Conservation (phyloP, 2,888 invertebrate genomes). For the Platycheirus rosarum region DNA sequence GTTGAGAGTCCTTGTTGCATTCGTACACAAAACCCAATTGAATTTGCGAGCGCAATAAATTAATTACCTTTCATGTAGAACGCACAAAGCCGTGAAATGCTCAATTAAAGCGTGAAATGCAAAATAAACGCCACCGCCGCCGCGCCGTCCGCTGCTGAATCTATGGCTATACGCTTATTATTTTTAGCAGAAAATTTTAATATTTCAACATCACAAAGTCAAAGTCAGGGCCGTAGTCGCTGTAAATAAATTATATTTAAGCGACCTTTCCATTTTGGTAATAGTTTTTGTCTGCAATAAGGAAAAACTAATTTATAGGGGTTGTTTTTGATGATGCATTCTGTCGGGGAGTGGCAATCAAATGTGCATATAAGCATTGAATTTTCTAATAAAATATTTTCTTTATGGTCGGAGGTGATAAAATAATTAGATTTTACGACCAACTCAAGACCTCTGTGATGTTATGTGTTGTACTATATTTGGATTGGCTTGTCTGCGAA, state of each 20-base stretch:
- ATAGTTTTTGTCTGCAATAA: background rate
- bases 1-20: slow-evolving; percentile 12
- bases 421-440: slow-evolving; percentile 52
- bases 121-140: slow-evolving; percentile 22
- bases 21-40: slow-evolving; percentile 33
- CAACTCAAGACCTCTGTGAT: too few relatives aligned
- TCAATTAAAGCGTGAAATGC: slow-evolving; percentile 70
- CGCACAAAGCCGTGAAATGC: slow-evolving; percentile 65
- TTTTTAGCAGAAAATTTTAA: background rate
- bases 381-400: slow-evolving; percentile 45
- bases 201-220: slow-evolving; percentile 12
- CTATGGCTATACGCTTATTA: slow-evolving; percentile 3
- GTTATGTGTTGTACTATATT: too few relatives aligned
- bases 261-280: background rate
- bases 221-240: slow-evolving; percentile 21
- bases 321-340: slow-evolving; percentile 9
- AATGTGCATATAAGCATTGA: slow-evolving; percentile 14
- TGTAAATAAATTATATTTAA: background rate
- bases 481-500: background rate
- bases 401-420: slow-evolving; percentile 42
- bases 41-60: slow-evolving; percentile 54
- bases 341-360: slow-evolving; percentile 7
- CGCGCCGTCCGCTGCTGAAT: too few relatives aligned
- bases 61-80: slow-evolving; percentile 67
- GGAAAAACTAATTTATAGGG: background rate